Evolutionary conservation across 2,113 vertebrate genomes (phyloP), one percentile per base, ranked within the genome.

Genomic region (Trogon surrucura): DNA sequence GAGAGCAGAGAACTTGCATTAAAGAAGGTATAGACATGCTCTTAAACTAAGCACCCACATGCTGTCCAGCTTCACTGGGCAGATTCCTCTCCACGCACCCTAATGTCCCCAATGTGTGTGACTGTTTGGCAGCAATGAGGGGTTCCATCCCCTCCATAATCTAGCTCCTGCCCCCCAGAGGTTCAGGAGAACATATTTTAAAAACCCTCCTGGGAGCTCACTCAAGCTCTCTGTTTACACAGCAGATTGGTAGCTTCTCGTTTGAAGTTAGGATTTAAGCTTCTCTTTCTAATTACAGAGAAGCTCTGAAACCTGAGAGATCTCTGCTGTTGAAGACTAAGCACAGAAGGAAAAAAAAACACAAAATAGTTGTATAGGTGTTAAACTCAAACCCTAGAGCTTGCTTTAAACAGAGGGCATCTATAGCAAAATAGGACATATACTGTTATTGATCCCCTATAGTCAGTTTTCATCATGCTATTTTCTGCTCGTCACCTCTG

Each of bases 261-360:
- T 97, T 97, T 97, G 97, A 97, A 97, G 96, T 94, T 93, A 93
- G 93, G 95, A 96, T 97, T 97, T 97, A 97, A 97, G 95, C 95
- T 95, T 88, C 83, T 96, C 94, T 96, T 97, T 94, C 94, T 97
- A 96, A 97, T 97, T 96, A 97, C 93, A 88, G 84, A 92, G 88
- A 91, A 81, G 80, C 87, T 96, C 93, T 94, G 96, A 96, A 97
- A 97, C 91, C 79, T 96, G 97, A 96, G 96, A 97, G 86, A 88
- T 89, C 47, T 94, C 94, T 70, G 86, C 93, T 86, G 87, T 36
- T 75, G 93, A 91, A 94, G 88, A 88, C 74, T 92, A 79, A 94
- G 88, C 79, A 77, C 29, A 81, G 54, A 82, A 84, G 57, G 21
- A 1, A 32, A 75, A 78, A 78, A n/a, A 9, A 6, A 0, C 1